Percentiles rank a stretch among this genome's conserved stretches.
Conservation (phyloP, 2,888 invertebrate genomes). For the Odontothrips loti region DNA sequence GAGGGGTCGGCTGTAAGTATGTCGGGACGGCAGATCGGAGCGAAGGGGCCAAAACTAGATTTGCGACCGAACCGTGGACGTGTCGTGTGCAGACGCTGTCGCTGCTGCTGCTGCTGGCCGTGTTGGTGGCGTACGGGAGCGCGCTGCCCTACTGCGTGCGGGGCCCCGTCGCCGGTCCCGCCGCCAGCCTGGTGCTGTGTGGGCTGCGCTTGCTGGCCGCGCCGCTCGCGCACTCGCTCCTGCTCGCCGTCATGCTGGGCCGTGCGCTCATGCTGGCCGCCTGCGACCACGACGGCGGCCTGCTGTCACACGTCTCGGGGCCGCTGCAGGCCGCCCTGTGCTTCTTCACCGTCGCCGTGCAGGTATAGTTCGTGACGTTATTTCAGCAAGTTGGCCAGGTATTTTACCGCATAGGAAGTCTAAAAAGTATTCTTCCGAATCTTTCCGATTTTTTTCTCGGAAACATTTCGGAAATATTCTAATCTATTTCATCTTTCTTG, state of each 20-base stretch:
- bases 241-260: constrained; percentile 61
- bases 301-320: constrained; percentile 66
- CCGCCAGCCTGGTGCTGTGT: constrained; percentile 47
- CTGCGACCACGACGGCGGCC: constrained; percentile 59
- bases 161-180: constrained; percentile 41
- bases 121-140: constrained; percentile 47
- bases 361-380: too few species aligned
- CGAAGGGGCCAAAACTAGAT: too few species aligned
- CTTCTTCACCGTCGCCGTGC: constrained; percentile 60
- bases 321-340: constrained; percentile 62
- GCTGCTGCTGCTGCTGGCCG: constrained; percentile 48
- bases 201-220: constrained; percentile 56
- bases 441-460: constrained; percentile 43
- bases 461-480: too few species aligned
- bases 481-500: too few species aligned
- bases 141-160: constrained; percentile 48
- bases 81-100: constrained; percentile 42
- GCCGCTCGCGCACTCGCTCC: constrained; percentile 57
- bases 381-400: too few species aligned
- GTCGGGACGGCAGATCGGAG: too few species aligned
- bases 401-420: too few species aligned
- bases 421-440: too few species aligned
- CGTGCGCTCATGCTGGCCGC: constrained; percentile 62
- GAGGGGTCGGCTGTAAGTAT: constrained; percentile 59
- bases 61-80: neutral